Evolutionary conservation across 2,888 invertebrate genomes (phyloP).

Genomic region (Acleris sparsana): DNA sequence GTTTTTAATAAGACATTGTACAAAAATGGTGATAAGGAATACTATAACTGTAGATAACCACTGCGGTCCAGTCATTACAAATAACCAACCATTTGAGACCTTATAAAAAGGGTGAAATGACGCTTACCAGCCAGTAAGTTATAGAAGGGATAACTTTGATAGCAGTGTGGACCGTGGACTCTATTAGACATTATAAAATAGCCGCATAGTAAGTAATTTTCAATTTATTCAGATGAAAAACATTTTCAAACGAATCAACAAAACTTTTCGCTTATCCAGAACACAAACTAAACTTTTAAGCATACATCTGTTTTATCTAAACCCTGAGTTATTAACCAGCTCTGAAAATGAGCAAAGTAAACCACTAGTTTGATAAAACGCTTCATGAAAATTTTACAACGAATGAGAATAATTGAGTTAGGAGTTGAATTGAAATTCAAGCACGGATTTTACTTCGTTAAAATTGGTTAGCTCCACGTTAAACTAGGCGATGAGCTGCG

Average conservation of each 20-base stretch:
- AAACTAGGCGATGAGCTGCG: background rate
- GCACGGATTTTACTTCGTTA: constrained; percentile 5
- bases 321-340: constrained; percentile 21
- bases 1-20: too few relatives aligned
- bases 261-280: background rate
- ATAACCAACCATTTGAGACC: too few relatives aligned
- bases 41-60: too few relatives aligned
- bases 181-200: too few relatives aligned
- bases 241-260: background rate
- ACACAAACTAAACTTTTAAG: background rate
- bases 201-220: too few relatives aligned
- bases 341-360: constrained; percentile 30
- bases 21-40: too few relatives aligned
- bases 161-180: too few relatives aligned
- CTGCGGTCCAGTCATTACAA: too few relatives aligned
- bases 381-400: constrained; percentile 19
- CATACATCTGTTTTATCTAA: constrained; percentile 6
- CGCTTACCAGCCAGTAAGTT: too few relatives aligned
- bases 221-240: background rate
- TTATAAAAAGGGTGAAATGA: too few relatives aligned
- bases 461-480: background rate
- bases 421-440: constrained; percentile 9
- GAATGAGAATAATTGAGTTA: constrained; percentile 14
- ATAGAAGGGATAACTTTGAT: too few relatives aligned
- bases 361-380: constrained; percentile 23